These are phyloP conservation scores for Temnothorax curvispinosus DNA, from an alignment of 1,140 invertebrate genomes.

Conservation along the genomic window DNA sequence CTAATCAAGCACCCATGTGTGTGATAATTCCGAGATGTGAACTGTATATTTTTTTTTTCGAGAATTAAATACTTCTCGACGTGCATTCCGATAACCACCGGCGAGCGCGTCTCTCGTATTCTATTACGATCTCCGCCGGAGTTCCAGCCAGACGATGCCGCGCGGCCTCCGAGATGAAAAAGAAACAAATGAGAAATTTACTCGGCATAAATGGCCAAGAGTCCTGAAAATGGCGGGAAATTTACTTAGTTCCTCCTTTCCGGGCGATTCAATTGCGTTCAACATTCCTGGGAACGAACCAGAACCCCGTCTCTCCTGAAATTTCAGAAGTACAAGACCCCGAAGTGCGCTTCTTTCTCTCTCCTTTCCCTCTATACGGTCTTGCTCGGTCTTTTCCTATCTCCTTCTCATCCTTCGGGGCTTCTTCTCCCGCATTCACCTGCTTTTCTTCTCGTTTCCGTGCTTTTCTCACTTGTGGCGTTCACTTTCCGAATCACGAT, in stretches of 20 bases:
- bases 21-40: conserved; percentile 58
- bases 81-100: conserved; percentile 60
- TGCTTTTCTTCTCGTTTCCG: conserved; percentile 25
- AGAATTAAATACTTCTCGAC: conserved; percentile 57
- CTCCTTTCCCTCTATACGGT: neutral
- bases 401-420: neutral
- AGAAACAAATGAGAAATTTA: conserved; percentile 75
- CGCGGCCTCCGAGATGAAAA: conserved; percentile 59
- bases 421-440: conserved; percentile 11
- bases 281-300: conserved; percentile 69
- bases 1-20: conserved; percentile 58
- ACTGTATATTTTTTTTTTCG: neutral
- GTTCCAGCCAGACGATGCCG: conserved; percentile 14
- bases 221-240: conserved; percentile 71
- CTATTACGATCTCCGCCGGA: conserved; percentile 61
- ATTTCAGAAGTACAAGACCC: conserved; percentile 65
- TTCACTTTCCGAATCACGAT: conserved; percentile 43
- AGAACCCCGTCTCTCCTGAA: conserved; percentile 50
- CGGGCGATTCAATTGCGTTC: conserved; percentile 71
- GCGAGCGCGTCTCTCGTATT: conserved; percentile 14
- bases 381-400: neutral
- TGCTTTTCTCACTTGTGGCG: neutral
- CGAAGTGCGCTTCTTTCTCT: neutral
- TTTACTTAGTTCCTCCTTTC: conserved; percentile 73
- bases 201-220: conserved; percentile 70